A percentile compares a stretch with the other conserved stretches of the same genome.
These are phyloP conservation scores for Amblyopsis hoosieri DNA, from an alignment of 2,797 vertebrate species.

Conservation along the genomic window DNA sequence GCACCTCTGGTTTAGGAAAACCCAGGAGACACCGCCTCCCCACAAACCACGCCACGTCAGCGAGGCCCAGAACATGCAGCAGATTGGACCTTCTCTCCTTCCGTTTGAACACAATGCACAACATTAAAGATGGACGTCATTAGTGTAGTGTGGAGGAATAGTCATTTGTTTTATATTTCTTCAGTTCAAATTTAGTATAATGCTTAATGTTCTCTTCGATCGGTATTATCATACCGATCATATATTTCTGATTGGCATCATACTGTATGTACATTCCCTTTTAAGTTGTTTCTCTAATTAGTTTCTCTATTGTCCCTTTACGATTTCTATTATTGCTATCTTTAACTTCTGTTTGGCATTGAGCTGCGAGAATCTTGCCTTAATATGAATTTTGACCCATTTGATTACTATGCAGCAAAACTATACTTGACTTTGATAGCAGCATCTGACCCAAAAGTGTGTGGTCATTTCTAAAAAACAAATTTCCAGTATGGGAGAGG, in stretches of 20 bases:
- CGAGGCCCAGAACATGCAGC: background rate
- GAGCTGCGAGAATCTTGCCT: no score
- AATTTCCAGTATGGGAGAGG: slow-evolving; percentile 48
- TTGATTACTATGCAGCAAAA: slow-evolving; percentile 54
- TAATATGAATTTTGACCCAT: background rate
- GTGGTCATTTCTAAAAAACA: slow-evolving; percentile 34
- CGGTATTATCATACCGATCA: no score
- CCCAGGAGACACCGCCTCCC: slow-evolving; percentile 20
- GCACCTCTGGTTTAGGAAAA: slow-evolving; percentile 28
- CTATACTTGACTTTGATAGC: background rate
- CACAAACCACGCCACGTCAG: slow-evolving; percentile 4
- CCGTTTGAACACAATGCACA: background rate
- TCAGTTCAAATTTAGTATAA: no score
- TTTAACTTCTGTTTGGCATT: no score
- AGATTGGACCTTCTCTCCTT: slow-evolving; percentile 2
- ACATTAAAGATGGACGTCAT: slow-evolving; percentile 13
- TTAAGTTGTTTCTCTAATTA: background rate
- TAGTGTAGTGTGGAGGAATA: slow-evolving; percentile 30
- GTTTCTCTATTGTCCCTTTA: background rate
- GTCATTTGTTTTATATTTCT: slow-evolving; percentile 25
- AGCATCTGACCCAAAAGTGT: slow-evolving; percentile 31
- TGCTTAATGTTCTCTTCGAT: slow-evolving; percentile 1
- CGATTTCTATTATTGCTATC: no score
- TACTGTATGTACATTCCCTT: background rate
- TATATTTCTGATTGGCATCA: background rate